Evolutionary conservation across 2,113 vertebrate species (phyloP), one percentile per base, ranked within the genome.

Genomic region (Zosterops hypoxanthus): DNA sequence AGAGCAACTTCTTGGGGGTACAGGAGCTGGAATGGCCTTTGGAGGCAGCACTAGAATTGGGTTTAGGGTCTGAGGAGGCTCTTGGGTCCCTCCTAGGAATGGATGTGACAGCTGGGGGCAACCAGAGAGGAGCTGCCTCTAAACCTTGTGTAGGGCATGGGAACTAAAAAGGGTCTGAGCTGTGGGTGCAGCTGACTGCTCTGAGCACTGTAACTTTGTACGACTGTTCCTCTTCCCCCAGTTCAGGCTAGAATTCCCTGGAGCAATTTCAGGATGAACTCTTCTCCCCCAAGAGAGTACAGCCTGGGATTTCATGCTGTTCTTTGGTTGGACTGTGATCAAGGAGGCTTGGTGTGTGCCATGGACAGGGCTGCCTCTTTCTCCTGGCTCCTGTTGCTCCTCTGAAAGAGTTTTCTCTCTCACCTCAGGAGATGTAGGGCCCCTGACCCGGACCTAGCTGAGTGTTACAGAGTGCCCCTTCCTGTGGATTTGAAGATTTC

Each of bases 401-500:
- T 86, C 34, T 92, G 82, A 92, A 52, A 29, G 63, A 72, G n/a
- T 20, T 22, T n/a, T 73, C 33, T 82, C 52, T 90, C 10, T 75
- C 14, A 4, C 36, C 5, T 77, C 57, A 97, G 95, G 85, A 95
- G 80, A 42, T 95, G 95, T 36, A 41, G 19, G 8, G 7, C 75
- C 41, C 69, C 85, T 29, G 92, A 92, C 8, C 66, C 2, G 0
- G 68, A 39, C 42, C 70, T 86, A 73, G 71, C 56, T 33, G 97
- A 91, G 64, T 6, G 20, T 52, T 97, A 95, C 57, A 41, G 52
- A 13, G 95, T 97, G 29, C 97, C 97, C 50, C 86, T 95, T 71
- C 96, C 96, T 0, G 39, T 33, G 56, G 96, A 98, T 64, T 70
- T 98, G 82, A 78, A 93, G 39, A 79, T 97, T 42, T 36, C 86